Conservation (phyloP, 1,140 invertebrate genomes). For the Sycophaga agraensis region DNA sequence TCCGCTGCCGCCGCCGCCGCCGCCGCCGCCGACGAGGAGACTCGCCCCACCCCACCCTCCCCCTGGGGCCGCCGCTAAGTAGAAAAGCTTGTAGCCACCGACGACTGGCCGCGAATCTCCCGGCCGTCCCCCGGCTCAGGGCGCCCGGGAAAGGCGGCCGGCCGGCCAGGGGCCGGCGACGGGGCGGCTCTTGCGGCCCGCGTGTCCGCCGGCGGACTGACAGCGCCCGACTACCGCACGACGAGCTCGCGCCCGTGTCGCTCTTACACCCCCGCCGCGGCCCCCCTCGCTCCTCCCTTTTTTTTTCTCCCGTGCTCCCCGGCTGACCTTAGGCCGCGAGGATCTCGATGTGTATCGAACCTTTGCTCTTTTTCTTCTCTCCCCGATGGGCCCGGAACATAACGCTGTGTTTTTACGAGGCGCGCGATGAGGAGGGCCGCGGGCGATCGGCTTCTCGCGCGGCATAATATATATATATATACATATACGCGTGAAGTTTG, state of each 20-base stretch:
- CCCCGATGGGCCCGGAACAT: too few species aligned
- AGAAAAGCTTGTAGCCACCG: conserved; percentile 58
- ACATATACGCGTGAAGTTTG: too few species aligned
- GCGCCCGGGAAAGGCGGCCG: conserved; percentile 30
- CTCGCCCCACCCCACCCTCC: conserved; percentile 42
- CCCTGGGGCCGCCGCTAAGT: conserved; percentile 52
- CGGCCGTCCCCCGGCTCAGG: background rate
- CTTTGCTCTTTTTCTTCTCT: too few species aligned
- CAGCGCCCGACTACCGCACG: conserved; percentile 3
- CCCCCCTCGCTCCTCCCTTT: background rate
- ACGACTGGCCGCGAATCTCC: conserved; percentile 31
- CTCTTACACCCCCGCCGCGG: background rate
- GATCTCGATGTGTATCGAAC: too few species aligned
- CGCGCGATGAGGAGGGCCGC: too few species aligned
- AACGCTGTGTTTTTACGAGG: too few species aligned
- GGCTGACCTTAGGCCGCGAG: too few species aligned
- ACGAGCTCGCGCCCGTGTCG: background rate
- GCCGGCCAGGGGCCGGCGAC: conserved; percentile 31
- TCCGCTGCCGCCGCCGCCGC: background rate
- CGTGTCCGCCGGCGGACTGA: background rate
- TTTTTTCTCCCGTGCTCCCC: background rate
- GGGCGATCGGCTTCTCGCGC: too few species aligned
- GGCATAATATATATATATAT: too few species aligned
- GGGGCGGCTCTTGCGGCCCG: conserved; percentile 2
- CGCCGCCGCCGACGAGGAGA: too few species aligned